Percentiles rank a stretch among this genome's conserved stretches.
Conservation (phyloP, 1,140 invertebrate genomes). For the Reticulitermes speratus region DNA sequence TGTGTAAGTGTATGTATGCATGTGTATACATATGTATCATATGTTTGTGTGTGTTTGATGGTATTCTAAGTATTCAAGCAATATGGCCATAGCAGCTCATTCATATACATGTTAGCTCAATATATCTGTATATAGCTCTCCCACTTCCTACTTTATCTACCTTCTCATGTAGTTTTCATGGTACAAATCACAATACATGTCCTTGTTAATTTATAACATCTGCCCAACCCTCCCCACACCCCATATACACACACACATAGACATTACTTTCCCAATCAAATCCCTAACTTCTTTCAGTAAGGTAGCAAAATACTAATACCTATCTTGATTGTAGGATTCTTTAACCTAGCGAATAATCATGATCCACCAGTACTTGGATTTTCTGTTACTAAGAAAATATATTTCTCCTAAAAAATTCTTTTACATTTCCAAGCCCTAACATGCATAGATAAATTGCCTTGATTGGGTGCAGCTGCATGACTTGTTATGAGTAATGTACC, state of each 20-base stretch:
- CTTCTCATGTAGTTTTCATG: background rate
- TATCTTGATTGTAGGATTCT: background rate
- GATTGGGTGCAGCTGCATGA: background rate
- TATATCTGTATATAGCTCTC: background rate
- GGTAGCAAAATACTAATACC: background rate
- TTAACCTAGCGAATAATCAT: background rate
- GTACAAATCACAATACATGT: background rate
- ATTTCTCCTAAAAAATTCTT: background rate
- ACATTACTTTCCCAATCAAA: background rate
- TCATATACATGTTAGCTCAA: background rate
- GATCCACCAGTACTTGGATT: background rate
- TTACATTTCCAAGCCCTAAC: background rate
- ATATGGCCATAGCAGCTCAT: background rate
- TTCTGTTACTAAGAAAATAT: background rate
- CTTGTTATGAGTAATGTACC: background rate
- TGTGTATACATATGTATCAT: background rate
- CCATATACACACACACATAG: background rate
- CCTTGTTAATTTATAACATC: background rate
- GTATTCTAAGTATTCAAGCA: slow-evolving; percentile 22
- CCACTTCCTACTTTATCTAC: background rate
- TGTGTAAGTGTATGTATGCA: background rate
- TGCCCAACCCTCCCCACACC: no score
- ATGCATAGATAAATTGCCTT: background rate
- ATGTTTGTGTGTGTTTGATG: background rate
- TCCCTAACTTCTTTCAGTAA: background rate